phyloP scores from a whole-genome alignment of 2,113 vertebrate genomes.

The Parotia lawesii region DNA sequence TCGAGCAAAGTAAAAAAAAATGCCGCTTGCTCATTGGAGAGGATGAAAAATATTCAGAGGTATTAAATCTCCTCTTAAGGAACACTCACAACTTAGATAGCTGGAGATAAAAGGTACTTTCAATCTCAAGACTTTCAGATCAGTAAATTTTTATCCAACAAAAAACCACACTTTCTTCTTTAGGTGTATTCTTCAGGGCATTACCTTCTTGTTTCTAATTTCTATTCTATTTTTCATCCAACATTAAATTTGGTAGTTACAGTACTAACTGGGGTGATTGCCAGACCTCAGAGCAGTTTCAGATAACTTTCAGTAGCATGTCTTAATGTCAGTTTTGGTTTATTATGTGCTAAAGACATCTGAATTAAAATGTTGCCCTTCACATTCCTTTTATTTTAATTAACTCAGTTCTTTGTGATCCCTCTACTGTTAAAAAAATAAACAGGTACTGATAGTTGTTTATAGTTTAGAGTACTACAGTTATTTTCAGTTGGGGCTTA shows the following conservation, averaged over 20 bases:
- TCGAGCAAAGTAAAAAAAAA: neutral
- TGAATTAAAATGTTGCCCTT: neutral
- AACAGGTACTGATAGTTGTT: neutral
- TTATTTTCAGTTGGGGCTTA: neutral
- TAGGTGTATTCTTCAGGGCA: neutral
- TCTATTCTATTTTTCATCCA: neutral
- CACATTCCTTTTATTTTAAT: conserved; percentile 17
- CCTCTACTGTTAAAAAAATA: neutral
- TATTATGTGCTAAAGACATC: neutral
- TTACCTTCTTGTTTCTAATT: neutral
- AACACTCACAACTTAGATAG: neutral
- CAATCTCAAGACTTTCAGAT: neutral
- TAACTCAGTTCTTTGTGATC: neutral
- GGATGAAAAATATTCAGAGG: neutral
- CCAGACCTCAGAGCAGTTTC: neutral
- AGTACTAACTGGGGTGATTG: neutral
- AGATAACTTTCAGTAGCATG: neutral
- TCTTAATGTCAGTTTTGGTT: neutral
- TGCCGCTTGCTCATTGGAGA: neutral
- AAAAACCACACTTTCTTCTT: neutral
- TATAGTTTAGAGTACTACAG: neutral
- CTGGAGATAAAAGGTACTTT: neutral
- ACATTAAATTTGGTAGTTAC: neutral
- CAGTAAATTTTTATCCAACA: neutral
- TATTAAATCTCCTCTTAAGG: neutral